These are phyloP conservation scores for Zapornia atra DNA, from an alignment of 2,113 vertebrate genomes.

Conservation along the genomic window DNA sequence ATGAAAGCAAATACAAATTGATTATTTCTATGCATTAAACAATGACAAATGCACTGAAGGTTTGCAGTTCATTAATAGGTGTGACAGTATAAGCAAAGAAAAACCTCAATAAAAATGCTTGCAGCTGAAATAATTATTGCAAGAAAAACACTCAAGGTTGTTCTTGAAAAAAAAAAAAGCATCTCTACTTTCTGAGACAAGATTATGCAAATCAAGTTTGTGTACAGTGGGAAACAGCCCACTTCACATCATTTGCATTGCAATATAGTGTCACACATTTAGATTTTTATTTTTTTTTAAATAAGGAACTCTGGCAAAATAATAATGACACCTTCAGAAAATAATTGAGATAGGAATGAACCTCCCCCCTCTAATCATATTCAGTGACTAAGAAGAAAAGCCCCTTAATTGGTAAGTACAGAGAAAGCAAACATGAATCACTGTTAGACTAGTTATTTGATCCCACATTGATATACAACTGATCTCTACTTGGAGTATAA, in stretches of 20 bases:
- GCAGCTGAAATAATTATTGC: background rate
- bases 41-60: background rate
- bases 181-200: background rate
- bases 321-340: conserved; percentile 1
- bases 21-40: background rate
- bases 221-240: background rate
- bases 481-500: conserved; percentile 11
- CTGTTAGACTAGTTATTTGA: conserved; percentile 58
- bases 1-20: conserved; percentile 19
- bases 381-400: background rate
- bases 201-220: background rate
- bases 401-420: background rate
- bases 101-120: background rate
- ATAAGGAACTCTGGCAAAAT: background rate
- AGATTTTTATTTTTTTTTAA: background rate
- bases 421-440: background rate
- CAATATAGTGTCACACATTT: background rate
- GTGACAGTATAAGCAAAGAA: background rate
- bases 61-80: background rate
- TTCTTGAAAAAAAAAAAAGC: background rate
- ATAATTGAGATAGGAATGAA: background rate
- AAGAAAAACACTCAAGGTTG: background rate
- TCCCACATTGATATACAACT: conserved; percentile 6
- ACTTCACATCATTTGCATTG: background rate
- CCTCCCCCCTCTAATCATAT: background rate